Evolutionary conservation across 1,140 invertebrate species (phyloP).

Genomic region (Probaryconus sp.): DNA sequence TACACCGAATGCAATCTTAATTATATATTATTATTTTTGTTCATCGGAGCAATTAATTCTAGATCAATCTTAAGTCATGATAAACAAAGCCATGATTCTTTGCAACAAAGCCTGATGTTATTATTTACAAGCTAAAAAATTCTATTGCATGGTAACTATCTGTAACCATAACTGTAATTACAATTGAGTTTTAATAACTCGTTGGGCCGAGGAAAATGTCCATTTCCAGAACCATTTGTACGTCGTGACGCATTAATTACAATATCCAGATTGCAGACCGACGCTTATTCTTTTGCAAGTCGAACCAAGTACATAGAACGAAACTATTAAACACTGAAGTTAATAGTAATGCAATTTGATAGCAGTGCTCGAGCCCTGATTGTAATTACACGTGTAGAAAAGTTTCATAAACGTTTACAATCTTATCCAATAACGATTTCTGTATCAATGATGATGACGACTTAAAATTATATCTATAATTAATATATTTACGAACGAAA

Average conservation of each 20-base stretch:
- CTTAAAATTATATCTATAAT: too few species aligned
- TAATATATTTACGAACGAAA: too few species aligned
- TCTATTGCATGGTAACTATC: not conserved
- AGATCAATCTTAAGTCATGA: constrained; percentile 20
- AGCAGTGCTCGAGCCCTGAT: constrained; percentile 1
- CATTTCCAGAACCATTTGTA: not conserved
- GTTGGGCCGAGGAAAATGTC: constrained; percentile 10
- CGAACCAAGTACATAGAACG: not conserved
- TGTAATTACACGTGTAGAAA: too few species aligned
- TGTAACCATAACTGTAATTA: constrained; percentile 53
- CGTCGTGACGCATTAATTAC: constrained; percentile 31
- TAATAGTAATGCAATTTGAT: constrained; percentile 21
- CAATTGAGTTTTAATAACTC: constrained; percentile 35
- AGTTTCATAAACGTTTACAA: too few species aligned
- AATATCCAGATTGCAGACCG: not conserved
- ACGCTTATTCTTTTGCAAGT: too few species aligned
- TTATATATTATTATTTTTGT: constrained; percentile 3
- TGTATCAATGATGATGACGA: too few species aligned
- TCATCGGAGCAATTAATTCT: constrained; percentile 15
- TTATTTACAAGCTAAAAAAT: constrained; percentile 12
- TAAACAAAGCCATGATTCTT: constrained; percentile 12
- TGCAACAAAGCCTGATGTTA: constrained; percentile 23
- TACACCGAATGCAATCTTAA: constrained; percentile 6
- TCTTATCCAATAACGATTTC: too few species aligned
- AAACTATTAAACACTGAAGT: constrained; percentile 5